Conservation (phyloP, 2,113 vertebrate genomes). For the Bombycilla garrulus region DNA sequence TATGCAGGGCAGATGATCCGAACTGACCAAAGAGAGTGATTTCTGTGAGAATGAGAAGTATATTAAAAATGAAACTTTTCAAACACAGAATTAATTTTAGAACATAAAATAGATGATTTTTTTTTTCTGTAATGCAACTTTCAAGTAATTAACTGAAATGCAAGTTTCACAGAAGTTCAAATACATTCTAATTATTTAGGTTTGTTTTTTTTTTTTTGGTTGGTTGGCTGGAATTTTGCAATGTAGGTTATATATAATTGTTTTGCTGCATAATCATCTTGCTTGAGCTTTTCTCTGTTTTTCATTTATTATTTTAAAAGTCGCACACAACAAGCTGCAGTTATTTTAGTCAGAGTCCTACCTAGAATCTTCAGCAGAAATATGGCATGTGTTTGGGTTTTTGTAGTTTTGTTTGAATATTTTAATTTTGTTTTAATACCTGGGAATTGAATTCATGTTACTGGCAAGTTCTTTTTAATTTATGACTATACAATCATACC, state of each 20-base stretch:
- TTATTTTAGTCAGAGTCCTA: neutral
- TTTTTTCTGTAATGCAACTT: neutral
- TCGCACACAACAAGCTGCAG: neutral
- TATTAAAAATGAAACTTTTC: neutral
- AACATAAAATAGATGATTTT: neutral
- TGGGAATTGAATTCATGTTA: neutral
- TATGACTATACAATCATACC: neutral
- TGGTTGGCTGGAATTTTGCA: neutral
- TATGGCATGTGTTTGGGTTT: no score
- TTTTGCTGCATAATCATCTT: neutral
- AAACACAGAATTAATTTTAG: neutral
- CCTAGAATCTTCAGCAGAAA: neutral
- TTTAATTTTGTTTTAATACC: neutral
- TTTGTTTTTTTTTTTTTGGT: neutral
- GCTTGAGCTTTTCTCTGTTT: neutral
- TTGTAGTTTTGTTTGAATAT: neutral
- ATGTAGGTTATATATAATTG: neutral
- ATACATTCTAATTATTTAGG: neutral
- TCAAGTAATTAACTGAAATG: neutral
- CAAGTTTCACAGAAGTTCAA: neutral
- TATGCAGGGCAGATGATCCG: neutral
- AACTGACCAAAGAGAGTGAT: neutral
- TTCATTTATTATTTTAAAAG: neutral
- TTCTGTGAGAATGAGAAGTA: neutral
- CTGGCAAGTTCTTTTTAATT: neutral